Percentiles rank a stretch among this genome's conserved stretches.
phyloP scores from a whole-genome alignment of 2,797 vertebrate genomes.

The Ataeniobius toweri region DNA sequence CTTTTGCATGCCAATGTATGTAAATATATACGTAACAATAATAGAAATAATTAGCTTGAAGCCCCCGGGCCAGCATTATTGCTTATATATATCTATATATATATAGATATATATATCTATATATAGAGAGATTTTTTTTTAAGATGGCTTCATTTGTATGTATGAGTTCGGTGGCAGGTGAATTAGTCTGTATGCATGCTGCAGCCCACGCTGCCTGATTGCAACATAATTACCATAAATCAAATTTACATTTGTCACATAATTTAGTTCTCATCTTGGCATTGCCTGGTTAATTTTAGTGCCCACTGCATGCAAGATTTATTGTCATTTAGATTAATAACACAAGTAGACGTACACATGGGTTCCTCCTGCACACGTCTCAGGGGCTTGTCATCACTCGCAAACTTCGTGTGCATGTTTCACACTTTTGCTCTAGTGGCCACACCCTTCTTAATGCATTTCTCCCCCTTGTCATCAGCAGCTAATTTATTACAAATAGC shows the following conservation, averaged over 20 bases:
- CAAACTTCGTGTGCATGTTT: conserved; percentile 31
- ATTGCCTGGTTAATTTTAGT: conserved; percentile 71
- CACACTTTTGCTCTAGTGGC: conserved; percentile 31
- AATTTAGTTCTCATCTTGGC: conserved; percentile 70
- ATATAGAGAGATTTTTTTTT: conserved; percentile 24
- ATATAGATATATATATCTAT: not conserved
- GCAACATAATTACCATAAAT: conserved; percentile 76
- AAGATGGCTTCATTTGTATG: conserved; percentile 71
- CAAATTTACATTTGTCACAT: conserved; percentile 76
- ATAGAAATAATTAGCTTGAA: conserved; percentile 41
- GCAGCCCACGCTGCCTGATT: conserved; percentile 54
- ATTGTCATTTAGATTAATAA: conserved; percentile 72
- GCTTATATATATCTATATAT: conserved; percentile 1
- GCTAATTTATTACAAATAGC: conserved; percentile 21
- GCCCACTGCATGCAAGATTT: conserved; percentile 64
- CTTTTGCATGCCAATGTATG: not conserved
- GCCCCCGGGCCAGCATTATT: conserved; percentile 28
- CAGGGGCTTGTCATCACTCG: conserved; percentile 28
- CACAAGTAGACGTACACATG: conserved; percentile 26
- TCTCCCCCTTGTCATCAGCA: conserved; percentile 18
- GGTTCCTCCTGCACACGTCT: conserved; percentile 30
- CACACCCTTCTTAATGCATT: not conserved
- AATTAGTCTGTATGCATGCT: conserved; percentile 57
- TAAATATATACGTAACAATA: not conserved
- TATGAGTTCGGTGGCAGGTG: conserved; percentile 70